Evolutionary conservation across 2,888 invertebrate species (phyloP).

Genomic region (Allolobophora icterica): DNA sequence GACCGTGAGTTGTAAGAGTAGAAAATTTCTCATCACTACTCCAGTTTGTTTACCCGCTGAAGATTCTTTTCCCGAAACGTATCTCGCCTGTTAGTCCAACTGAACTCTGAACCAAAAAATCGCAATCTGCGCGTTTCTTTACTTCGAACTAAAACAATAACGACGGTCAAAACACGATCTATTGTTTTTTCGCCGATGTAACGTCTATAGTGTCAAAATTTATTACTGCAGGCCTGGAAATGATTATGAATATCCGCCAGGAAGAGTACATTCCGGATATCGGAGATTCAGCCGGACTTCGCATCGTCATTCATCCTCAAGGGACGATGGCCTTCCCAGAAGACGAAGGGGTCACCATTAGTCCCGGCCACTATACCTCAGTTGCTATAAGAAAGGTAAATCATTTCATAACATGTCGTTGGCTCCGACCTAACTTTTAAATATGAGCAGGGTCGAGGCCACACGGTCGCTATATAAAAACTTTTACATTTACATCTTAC

Average conservation of each 20-base stretch:
- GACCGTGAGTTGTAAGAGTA: no score
- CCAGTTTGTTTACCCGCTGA: neutral
- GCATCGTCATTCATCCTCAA: constrained; percentile 27
- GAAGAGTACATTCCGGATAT: constrained; percentile 27
- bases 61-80: neutral
- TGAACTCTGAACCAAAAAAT: no score
- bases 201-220: neutral
- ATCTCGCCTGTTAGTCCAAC: neutral
- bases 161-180: neutral
- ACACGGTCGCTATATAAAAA: no score
- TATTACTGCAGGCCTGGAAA: neutral
- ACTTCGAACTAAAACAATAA: neutral
- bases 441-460: no score
- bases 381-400: constrained; percentile 30
- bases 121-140: no score
- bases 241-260: constrained; percentile 35
- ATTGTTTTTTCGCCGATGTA: no score
- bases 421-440: no score
- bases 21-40: no score
- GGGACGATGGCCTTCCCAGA: constrained; percentile 32
- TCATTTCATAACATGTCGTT: neutral
- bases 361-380: constrained; percentile 29
- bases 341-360: constrained; percentile 32
- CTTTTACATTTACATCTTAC: no score
- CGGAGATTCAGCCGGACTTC: constrained; percentile 23